Base-by-base conservation (phyloP, 2,113 vertebrate species). In the Burhinus oedicnemus region DNA sequence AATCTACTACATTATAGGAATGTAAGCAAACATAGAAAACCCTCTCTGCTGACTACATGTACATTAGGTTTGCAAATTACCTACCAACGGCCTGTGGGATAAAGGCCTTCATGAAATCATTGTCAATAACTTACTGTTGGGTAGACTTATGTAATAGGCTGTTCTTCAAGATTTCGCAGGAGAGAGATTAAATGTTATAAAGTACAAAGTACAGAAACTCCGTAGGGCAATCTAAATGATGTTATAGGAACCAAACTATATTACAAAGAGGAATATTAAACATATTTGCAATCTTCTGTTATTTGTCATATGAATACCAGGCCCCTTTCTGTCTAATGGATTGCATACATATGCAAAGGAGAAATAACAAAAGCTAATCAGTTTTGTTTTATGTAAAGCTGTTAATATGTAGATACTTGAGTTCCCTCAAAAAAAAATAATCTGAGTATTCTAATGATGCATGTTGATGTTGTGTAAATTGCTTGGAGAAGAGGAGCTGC, bases 361-460 rank as follows among this genome's bases (percentile, higher is more conserved):
- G 69, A 87, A 83, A 91, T 89, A 93, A 93, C 82, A 93, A 96
- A 92, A 93, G 71, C 58, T 74, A 92, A 92, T 96, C 72, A 95
- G 64, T 92, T 97, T 90, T 94, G 88, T 89, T 96, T 89, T 94
- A 60, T 94, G 69, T 94, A 78, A 95, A 95, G 55, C 42, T 89
- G 68, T 86, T 95, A 96, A 75, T 94, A 51, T 75, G 80, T 93
- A 89, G 76, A 78, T 90, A 78, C 86, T 93, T 90, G 60, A 88
- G 44, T 83, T 78, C 21, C 51, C 64, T 60, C 16, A 34, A 42
- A 77, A 74, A 72, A 83, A 52, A 66, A 40, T 44, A 79, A 38
- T 74, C 30, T 25, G 69, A 71, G 26, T 78, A 47, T 94, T 94
- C 68, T 92, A 83, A 90, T 71, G 55, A 75, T 77, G 19, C 2